Conservation (phyloP, 2,113 vertebrate genomes). For the Garra rufa region DNA sequence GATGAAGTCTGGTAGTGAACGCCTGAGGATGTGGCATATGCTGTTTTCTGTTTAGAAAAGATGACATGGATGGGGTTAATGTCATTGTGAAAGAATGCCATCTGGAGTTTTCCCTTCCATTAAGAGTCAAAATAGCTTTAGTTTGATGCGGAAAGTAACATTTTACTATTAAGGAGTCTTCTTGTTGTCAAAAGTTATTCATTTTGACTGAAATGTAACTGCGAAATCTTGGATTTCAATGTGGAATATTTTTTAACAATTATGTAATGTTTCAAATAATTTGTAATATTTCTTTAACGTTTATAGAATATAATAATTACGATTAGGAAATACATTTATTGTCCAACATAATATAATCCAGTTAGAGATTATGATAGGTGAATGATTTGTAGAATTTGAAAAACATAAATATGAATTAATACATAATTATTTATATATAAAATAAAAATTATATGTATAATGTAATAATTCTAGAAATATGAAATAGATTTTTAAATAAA, state of each 20-base stretch:
- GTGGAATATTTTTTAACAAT: background rate
- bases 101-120: background rate
- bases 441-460: background rate
- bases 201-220: background rate
- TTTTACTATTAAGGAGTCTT: background rate
- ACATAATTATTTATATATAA: background rate
- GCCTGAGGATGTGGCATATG: background rate
- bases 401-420: background rate
- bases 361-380: background rate
- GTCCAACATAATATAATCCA: background rate
- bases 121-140: slow-evolving; percentile 9
- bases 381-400: background rate
- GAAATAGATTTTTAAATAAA: background rate
- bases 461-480: too few relatives aligned
- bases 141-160: slow-evolving; percentile 35
- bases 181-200: background rate
- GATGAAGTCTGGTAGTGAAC: background rate
- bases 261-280: background rate
- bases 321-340: background rate
- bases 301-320: background rate
- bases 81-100: slow-evolving; percentile 41
- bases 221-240: background rate
- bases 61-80: slow-evolving; percentile 18
- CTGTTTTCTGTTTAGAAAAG: slow-evolving; percentile 29
- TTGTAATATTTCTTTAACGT: background rate